phyloP scores from a whole-genome alignment of 2,888 invertebrate species.

The Synanthedon vespiformis region DNA sequence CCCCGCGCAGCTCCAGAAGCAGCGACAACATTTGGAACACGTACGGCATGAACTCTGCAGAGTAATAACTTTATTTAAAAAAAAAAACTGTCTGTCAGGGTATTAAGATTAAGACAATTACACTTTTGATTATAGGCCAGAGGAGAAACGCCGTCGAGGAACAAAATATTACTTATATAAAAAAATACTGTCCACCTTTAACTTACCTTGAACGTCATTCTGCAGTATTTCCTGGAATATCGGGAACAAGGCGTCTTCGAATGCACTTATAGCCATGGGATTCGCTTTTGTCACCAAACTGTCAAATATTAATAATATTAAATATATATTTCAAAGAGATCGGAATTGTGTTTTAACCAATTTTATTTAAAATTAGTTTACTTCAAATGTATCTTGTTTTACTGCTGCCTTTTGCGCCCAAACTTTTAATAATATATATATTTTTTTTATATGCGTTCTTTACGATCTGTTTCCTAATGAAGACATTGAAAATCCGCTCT shows the following conservation, averaged over 20 bases:
- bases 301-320: slow-evolving; percentile 13
- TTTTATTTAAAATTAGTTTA: no score
- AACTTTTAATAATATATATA: no score
- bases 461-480: no score
- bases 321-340: slow-evolving; percentile 1
- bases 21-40: slow-evolving; percentile 97
- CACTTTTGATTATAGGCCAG: no score
- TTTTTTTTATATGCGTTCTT: no score
- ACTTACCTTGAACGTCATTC: slow-evolving; percentile 88
- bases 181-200: neutral
- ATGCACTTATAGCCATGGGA: slow-evolving; percentile 82
- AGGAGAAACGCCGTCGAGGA: no score
- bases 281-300: slow-evolving; percentile 89
- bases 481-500: no score
- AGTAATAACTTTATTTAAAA: neutral
- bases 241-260: slow-evolving; percentile 93
- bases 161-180: no score
- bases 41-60: slow-evolving; percentile 95
- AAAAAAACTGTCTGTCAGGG: neutral
- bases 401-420: no score
- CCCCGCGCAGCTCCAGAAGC: slow-evolving; percentile 81
- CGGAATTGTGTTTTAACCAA: no score
- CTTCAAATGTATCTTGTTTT: neutral
- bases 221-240: slow-evolving; percentile 95
- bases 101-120: no score